Base-by-base conservation (phyloP, 30 jellyfish, hydroid and myxozoan genomes). In the Pelagia noctiluca region DNA sequence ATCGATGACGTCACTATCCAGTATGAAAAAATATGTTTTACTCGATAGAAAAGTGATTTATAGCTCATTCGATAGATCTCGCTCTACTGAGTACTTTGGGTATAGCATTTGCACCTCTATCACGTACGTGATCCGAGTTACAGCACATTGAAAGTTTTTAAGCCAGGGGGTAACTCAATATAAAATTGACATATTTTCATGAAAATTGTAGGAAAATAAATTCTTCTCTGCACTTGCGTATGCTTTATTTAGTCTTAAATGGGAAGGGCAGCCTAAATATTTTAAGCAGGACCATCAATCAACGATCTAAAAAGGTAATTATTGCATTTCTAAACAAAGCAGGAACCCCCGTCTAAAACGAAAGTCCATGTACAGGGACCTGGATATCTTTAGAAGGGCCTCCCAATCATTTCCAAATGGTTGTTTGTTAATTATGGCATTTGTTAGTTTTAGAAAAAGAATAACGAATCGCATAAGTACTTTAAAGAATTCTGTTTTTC, bases 71-170 rank as follows among this genome's bases (percentile, higher is more conserved):
- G 57, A 42, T 42, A 42, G 57, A 42, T 42, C 57, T 42, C 57
- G 57, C 57, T 42, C 57, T 42, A 42, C 57, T 42, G 57, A 42
- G 57, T 42, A 42, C 57, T 42, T 42, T 42, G 57, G 57, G 57
- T 42, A 42, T 42, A 42, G 57, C 57, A 42, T 42, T 42, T 42
- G 57, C 57, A 42, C 57, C 57, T 42, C 57, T 42, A 42, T 42
- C 57, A 42, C 57, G 57, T 42, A 42, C 12, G 57, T 42, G 57
- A 42, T 42, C 57, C 16, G 57, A 42, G 57, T 8, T 42, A 42
- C 57, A 42, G 57, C 57, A 8, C 57, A 42, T 42, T 42, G 8
- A 42, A 42, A 42, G 57, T 42, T 42, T 42, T 42, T 42, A 42
- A 42, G 57, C 57, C 57, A 42, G 57, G 57, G n/a, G 57, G 57